These are phyloP conservation scores for Jacana jacana DNA, from an alignment of 2,113 vertebrate species.

Conservation along the genomic window DNA sequence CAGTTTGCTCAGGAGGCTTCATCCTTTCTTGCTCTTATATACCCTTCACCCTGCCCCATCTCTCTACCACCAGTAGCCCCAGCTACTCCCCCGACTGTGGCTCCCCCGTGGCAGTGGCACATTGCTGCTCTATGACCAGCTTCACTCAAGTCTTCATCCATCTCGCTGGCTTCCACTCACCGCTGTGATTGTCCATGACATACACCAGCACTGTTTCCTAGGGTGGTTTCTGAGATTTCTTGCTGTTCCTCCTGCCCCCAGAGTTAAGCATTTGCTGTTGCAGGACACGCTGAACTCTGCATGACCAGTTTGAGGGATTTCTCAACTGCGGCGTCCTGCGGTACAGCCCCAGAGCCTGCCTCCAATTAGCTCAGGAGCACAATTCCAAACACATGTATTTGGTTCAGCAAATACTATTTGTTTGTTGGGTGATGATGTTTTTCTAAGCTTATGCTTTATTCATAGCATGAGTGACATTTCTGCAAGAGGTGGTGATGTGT, in stretches of 20 bases:
- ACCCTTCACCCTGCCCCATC: rapidly evolving
- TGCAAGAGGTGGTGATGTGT: background rate
- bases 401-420: background rate
- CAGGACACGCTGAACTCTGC: background rate
- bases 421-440: slow-evolving; percentile 36
- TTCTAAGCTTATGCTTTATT: slow-evolving; percentile 32
- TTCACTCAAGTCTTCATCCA: rapidly evolving
- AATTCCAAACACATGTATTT: slow-evolving; percentile 5
- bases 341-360: background rate
- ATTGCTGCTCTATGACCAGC: rapidly evolving
- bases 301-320: background rate
- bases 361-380: background rate
- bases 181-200: rapidly evolving
- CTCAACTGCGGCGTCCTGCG: background rate
- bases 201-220: background rate
- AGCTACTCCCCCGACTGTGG: rapidly evolving
- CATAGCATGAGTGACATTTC: background rate
- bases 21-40: background rate
- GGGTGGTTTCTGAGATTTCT: background rate
- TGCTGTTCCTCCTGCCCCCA: background rate
- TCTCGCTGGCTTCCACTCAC: background rate
- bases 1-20: background rate
- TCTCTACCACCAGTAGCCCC: background rate
- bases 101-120: background rate
- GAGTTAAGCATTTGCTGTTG: background rate